Evolutionary conservation across 2,888 invertebrate species (phyloP).

Genomic region (Papilio gigon): DNA sequence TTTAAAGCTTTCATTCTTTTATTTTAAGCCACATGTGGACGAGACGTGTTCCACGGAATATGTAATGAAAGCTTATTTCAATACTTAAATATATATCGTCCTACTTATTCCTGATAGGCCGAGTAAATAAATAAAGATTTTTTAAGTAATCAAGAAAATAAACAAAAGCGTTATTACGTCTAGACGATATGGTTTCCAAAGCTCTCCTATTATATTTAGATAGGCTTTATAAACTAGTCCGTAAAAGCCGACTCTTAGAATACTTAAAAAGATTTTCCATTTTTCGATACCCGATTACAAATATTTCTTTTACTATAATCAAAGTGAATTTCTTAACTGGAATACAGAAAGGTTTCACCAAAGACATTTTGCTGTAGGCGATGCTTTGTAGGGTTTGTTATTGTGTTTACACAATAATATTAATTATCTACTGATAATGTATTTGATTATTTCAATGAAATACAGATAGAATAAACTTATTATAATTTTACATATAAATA

Average conservation of each 20-base stretch:
- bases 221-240: conserved; percentile 14
- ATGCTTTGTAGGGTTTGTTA: neutral
- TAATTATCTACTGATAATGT: neutral
- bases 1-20: conserved; percentile 10
- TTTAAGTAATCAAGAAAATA: conserved; percentile 10
- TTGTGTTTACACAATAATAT: neutral
- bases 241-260: neutral
- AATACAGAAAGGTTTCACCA: conserved; percentile 1
- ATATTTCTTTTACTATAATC: conserved; percentile 1
- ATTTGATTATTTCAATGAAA: no score
- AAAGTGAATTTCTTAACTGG: neutral
- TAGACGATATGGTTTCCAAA: conserved; percentile 9
- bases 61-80: neutral
- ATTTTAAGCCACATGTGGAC: neutral
- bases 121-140: neutral
- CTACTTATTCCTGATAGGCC: neutral
- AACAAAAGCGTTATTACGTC: conserved; percentile 3
- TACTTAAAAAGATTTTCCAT: conserved; percentile 8
- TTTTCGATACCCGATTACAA: conserved; percentile 1
- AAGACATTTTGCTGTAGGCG: conserved; percentile 2
- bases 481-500: no score
- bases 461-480: no score
- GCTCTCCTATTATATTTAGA: conserved; percentile 16
- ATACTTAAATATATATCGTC: neutral
- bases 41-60: neutral